phyloP scores from a whole-genome alignment of 2,113 vertebrate species.

The Bubo scandiacus region DNA sequence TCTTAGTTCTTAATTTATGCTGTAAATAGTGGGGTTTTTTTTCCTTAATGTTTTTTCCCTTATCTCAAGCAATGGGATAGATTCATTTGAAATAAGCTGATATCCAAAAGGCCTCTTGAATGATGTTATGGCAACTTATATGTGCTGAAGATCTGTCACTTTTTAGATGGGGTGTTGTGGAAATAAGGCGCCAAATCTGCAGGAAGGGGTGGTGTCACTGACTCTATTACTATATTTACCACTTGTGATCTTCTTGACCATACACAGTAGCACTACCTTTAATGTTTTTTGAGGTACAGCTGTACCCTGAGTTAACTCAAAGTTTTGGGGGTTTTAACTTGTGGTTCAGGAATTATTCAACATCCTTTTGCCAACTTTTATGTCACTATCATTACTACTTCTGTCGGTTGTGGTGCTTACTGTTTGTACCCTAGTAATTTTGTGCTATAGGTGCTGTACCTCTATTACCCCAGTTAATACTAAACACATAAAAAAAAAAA shows the following conservation, averaged over 20 bases:
- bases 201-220: neutral
- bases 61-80: neutral
- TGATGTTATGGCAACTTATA: neutral
- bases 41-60: neutral
- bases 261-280: neutral
- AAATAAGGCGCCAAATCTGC: neutral
- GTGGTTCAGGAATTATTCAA: neutral
- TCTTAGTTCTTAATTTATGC: neutral
- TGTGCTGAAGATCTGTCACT: neutral
- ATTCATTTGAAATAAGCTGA: neutral
- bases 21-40: neutral
- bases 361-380: neutral
- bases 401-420: neutral
- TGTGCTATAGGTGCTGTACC: neutral
- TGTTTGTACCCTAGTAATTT: neutral
- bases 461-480: neutral
- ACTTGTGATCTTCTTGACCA: neutral
- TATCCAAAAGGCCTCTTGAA: neutral
- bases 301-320: neutral
- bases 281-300: neutral
- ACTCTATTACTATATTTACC: neutral
- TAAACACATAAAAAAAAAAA: neutral
- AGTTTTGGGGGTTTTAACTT: neutral
- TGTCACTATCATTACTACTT: neutral
- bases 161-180: neutral